Percentiles rank a stretch among this genome's conserved stretches.
Conservation (phyloP, 2,888 invertebrate species). For the Philereme transversata region DNA sequence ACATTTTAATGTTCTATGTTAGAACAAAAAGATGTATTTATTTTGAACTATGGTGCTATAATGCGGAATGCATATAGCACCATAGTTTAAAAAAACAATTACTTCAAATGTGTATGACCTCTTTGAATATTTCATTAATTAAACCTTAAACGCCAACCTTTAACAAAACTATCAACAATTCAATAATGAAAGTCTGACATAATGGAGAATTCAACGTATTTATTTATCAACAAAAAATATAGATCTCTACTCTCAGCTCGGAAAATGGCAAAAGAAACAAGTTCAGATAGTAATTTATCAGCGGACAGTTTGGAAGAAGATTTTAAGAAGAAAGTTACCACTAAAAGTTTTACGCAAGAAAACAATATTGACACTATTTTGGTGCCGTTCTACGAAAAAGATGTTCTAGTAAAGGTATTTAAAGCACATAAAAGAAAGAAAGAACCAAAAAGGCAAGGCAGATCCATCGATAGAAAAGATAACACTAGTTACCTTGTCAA, state of each 20-base stretch:
- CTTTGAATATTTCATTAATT: not conserved
- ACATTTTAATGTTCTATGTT: too few species aligned
- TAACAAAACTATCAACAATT: slow-evolving; percentile 16
- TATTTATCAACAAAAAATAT: slow-evolving; percentile 61
- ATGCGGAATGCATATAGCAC: too few species aligned
- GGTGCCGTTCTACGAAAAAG: slow-evolving; percentile 78
- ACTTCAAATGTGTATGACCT: not conserved
- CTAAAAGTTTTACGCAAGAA: slow-evolving; percentile 45
- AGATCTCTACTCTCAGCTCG: slow-evolving; percentile 44
- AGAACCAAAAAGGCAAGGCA: slow-evolving; percentile 41
- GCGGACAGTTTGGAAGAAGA: slow-evolving; percentile 69
- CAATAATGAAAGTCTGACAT: slow-evolving; percentile 45
- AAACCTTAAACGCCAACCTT: slow-evolving; percentile 4
- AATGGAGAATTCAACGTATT: slow-evolving; percentile 59
- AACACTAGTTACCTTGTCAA: slow-evolving; percentile 64
- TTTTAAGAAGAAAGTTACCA: slow-evolving; percentile 48
- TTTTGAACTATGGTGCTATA: too few species aligned
- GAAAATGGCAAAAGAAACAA: slow-evolving; percentile 62
- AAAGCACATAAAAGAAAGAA: slow-evolving; percentile 56
- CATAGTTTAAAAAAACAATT: too few species aligned
- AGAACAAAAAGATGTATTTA: too few species aligned
- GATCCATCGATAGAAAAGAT: slow-evolving; percentile 45
- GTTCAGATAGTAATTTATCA: slow-evolving; percentile 65
- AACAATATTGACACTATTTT: slow-evolving; percentile 72
- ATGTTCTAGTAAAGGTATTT: slow-evolving; percentile 72